Conservation (phyloP, 2,888 invertebrate species). For the Acronicta alni region DNA sequence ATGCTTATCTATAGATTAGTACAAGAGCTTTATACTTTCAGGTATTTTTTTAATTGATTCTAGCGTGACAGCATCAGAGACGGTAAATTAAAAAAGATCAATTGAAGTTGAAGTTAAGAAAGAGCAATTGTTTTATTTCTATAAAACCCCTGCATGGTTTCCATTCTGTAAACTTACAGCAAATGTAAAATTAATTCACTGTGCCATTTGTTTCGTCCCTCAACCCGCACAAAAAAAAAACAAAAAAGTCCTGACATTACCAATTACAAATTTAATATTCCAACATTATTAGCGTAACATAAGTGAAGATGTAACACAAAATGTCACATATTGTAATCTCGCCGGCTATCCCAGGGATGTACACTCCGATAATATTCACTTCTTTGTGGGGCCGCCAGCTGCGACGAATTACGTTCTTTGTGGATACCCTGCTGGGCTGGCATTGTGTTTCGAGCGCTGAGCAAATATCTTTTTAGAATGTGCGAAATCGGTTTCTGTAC, state of each 20-base stretch:
- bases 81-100: too few species aligned
- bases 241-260: neutral
- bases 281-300: constrained; percentile 38
- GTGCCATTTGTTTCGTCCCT: neutral
- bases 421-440: constrained; percentile 59
- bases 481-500: constrained; percentile 59
- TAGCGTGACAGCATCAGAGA: too few species aligned
- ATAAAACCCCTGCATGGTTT: too few species aligned
- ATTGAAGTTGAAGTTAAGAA: too few species aligned
- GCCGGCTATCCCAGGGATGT: constrained; percentile 49
- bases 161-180: too few species aligned
- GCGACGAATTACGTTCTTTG: constrained; percentile 78
- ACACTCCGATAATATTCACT: constrained; percentile 69
- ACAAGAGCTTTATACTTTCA: too few species aligned
- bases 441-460: constrained; percentile 67
- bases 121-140: too few species aligned
- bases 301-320: constrained; percentile 48
- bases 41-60: too few species aligned
- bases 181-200: neutral
- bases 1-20: too few species aligned
- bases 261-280: constrained; percentile 31
- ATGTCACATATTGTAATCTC: constrained; percentile 63
- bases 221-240: neutral
- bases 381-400: constrained; percentile 74
- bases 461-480: constrained; percentile 66